Evolutionary conservation across 2,113 vertebrate species (phyloP), one percentile per base, ranked within the genome.

Genomic region (Amia ocellicauda): DNA sequence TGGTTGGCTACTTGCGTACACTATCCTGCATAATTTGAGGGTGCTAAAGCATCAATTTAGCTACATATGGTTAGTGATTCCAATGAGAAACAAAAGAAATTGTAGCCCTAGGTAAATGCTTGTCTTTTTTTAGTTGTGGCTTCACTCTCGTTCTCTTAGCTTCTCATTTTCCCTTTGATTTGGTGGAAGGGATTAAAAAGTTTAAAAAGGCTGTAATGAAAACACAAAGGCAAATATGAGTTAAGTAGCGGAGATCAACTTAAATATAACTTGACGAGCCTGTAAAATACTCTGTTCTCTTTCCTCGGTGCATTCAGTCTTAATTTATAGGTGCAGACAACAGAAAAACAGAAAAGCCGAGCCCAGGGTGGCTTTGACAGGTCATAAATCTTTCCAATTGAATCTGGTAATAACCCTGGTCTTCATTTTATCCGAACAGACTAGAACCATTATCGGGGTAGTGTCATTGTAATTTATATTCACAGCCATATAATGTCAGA

Each of bases 291-390:
- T 36, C 31, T 36, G 11, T 36, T 11, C 1, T 47, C 24, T 67
- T 71, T 74, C 73, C 70, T 70, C 68, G 68, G 62, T 58, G 29
- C 24, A 68, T 74, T 73, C 63, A 49, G 11, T 7, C 64, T 67
- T 41, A n/a, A 23, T 73, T 66, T 23, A 66, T 65, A 23, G 63
- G 60, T 43, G 66, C 70, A 71, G 50, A 40, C 59, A 64, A 79
- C 64, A 77, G 71, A 74, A 51, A 28, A 47, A 22, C 57, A 14
- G 1, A 61, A 60, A 51, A 50, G 36, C 22, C 26, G 11, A n/a
- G 9, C 13, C 43, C 17, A 64, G 60, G 36, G 29, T 19, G 16
- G 16, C 29, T 50, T 41, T n/a, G 42, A 14, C 24, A 45, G 36
- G 31, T 24, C 36, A 64, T 56, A 56, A 13, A 7, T 10, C 22